Evolutionary conservation across 2,888 invertebrate species (phyloP).

Genomic region (Ametastegia equiseti): DNA sequence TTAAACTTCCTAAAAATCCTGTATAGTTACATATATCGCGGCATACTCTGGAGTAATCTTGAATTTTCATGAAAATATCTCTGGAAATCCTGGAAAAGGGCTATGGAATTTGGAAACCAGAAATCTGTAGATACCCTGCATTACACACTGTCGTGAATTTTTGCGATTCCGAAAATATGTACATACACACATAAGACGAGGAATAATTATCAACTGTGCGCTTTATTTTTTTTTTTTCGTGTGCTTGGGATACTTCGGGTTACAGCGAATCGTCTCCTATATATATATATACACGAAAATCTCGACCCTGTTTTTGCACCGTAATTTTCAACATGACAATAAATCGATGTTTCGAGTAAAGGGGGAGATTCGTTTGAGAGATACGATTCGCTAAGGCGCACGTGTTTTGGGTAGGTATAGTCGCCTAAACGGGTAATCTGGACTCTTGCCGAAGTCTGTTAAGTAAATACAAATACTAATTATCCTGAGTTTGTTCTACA

Average conservation of each 20-base stretch:
- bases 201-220: neutral
- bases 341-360: neutral
- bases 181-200: no score
- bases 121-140: no score
- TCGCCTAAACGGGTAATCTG: neutral
- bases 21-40: no score
- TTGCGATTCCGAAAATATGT: no score
- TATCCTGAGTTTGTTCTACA: neutral
- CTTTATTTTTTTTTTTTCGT: neutral
- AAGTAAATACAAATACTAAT: constrained; percentile 6
- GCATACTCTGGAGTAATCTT: no score
- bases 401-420: no score
- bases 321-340: neutral
- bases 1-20: no score
- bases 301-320: neutral
- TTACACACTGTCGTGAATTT: neutral
- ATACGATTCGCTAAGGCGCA: neutral
- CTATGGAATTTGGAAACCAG: no score
- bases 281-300: no score
- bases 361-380: neutral
- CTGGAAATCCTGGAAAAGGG: no score
- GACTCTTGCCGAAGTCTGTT: neutral
- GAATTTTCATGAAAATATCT: no score
- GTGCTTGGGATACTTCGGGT: neutral
- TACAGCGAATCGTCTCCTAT: neutral